phyloP scores from a whole-genome alignment of 53 echinoderm and acorn worm genomes.

The Hippasteria phrygiana region DNA sequence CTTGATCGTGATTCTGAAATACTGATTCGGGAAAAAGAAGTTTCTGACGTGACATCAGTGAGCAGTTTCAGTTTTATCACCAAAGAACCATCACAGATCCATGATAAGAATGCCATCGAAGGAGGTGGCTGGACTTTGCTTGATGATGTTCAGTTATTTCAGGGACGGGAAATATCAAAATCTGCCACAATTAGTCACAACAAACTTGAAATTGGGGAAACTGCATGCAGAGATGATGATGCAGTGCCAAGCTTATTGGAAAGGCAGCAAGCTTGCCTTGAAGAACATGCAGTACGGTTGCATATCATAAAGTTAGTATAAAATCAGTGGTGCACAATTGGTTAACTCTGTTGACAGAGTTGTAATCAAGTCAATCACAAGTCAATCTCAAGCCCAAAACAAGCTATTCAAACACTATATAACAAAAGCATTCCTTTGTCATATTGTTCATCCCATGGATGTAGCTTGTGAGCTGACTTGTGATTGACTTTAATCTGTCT shows the following conservation, averaged over 20 bases:
- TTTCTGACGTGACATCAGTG: neutral
- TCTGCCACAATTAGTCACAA: no score
- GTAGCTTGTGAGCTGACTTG: no score
- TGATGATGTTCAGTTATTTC: neutral
- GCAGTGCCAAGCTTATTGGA: neutral
- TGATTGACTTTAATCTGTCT: no score
- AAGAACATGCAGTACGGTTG: neutral
- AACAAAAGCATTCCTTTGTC: no score
- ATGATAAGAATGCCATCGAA: neutral
- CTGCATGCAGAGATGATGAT: neutral
- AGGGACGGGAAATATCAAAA: neutral
- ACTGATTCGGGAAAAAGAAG: neutral
- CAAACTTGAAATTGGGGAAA: neutral
- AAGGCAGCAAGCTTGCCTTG: neutral
- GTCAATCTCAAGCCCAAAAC: no score
- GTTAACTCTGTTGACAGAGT: no score
- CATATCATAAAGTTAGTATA: slow-evolving; percentile 22
- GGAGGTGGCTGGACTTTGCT: neutral
- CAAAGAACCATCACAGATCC: neutral
- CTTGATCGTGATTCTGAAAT: neutral
- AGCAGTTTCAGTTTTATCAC: slow-evolving; percentile 44
- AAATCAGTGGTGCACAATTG: neutral
- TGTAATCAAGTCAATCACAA: no score
- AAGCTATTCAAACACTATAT: no score
- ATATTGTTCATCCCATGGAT: no score